phyloP scores from a whole-genome alignment of 2,888 invertebrate species.

The Caradrina clavipalpis region DNA sequence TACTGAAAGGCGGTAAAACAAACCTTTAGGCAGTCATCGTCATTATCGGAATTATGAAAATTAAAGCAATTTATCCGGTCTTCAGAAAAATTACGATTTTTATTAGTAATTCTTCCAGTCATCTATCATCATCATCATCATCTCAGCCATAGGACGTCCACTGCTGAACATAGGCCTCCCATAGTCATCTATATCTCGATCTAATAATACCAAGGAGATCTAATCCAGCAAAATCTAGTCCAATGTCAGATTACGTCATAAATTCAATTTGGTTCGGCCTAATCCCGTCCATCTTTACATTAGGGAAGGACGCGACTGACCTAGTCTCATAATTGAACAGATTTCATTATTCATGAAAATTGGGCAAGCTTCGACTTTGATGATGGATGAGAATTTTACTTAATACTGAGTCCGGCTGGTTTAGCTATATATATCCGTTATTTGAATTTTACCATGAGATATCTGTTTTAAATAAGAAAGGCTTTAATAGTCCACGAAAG shows the following conservation, averaged over 20 bases:
- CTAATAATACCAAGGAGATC: conserved; percentile 7
- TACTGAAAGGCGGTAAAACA: too few relatives aligned
- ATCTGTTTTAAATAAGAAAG: too few relatives aligned
- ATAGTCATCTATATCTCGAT: neutral
- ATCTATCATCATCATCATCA: too few relatives aligned
- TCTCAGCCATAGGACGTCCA: too few relatives aligned
- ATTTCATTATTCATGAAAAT: neutral
- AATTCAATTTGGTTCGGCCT: conserved; percentile 35
- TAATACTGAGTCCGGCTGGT: too few relatives aligned
- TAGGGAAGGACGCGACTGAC: conserved; percentile 7
- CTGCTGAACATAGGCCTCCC: too few relatives aligned
- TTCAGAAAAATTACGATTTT: neutral
- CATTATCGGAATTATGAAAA: too few relatives aligned
- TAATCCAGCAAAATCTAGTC: neutral
- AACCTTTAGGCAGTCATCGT: too few relatives aligned
- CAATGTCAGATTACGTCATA: conserved; percentile 16
- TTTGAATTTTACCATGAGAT: too few relatives aligned
- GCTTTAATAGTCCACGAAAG: too few relatives aligned
- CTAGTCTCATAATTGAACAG: conserved; percentile 28
- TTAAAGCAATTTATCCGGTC: neutral
- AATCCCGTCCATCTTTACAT: conserved; percentile 2
- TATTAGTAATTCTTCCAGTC: neutral
- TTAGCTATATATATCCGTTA: too few relatives aligned
- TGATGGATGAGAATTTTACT: neutral
- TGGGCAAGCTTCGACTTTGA: neutral